These are phyloP conservation scores for Chorisops tibialis DNA, from an alignment of 2,888 invertebrate genomes.

Conservation along the genomic window DNA sequence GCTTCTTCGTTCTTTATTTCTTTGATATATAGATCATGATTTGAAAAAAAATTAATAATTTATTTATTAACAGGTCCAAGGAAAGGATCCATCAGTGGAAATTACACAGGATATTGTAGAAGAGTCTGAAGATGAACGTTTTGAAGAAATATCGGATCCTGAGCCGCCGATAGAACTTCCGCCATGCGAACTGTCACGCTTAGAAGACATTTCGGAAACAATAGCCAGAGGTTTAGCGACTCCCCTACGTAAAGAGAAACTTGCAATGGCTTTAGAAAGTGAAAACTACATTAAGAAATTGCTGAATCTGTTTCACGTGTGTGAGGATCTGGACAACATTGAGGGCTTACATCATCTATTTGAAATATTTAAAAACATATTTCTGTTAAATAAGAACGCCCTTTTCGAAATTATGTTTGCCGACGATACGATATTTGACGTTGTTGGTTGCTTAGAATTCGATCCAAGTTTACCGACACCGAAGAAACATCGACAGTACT, in stretches of 20 bases:
- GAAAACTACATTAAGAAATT: constrained; percentile 95
- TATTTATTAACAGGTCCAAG: constrained; percentile 74
- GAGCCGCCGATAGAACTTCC: constrained; percentile 93
- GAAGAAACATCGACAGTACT: constrained; percentile 93
- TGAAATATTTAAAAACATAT: constrained; percentile 98
- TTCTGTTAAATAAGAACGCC: constrained; percentile 95
- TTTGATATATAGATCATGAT: no score
- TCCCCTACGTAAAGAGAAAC: constrained; percentile 88
- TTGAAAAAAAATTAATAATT: no score
- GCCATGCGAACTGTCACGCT: constrained; percentile 86
- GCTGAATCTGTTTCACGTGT: constrained; percentile 91
- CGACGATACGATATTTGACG: constrained; percentile 94
- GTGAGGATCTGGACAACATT: constrained; percentile 93
- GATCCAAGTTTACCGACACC: constrained; percentile 85
- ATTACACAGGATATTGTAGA: constrained; percentile 96
- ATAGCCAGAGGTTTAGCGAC: constrained; percentile 85
- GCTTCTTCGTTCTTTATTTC: no score
- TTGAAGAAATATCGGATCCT: constrained; percentile 94
- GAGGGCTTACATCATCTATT: constrained; percentile 94
- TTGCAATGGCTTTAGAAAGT: constrained; percentile 87
- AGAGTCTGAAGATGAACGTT: constrained; percentile 94
- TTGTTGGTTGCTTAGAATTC: constrained; percentile 97
- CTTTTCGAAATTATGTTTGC: constrained; percentile 97
- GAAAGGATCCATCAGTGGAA: constrained; percentile 97
- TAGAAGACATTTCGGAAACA: constrained; percentile 93